Base-by-base conservation (phyloP, 2,113 vertebrate species). In the Paralichthys olivaceus region DNA sequence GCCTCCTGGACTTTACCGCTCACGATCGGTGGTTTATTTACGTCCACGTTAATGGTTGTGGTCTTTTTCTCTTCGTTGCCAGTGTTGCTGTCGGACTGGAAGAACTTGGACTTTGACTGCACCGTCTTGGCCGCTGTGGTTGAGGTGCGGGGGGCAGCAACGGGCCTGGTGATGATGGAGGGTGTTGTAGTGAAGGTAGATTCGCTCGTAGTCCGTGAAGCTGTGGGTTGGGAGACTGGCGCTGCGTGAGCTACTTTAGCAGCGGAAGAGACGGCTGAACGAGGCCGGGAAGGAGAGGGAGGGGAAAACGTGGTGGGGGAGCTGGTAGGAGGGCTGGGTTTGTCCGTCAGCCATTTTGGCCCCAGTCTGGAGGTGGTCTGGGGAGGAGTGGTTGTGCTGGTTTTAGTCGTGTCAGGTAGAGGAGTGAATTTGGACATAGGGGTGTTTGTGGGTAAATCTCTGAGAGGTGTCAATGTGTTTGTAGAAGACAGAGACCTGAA, bases 91-190 rank as follows among this genome's bases (percentile, higher is more conserved):
- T 88, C 76, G 0, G 91, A 73, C 29, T 87, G 87, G 43, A 96
- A 91, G 86, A 97, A 93, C 72, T 77, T 94, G 34, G 95, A 91
- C 49, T 94, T 95, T 34, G 95, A 93, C 66, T 96, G 93, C 77
- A 93, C 91, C 0, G 92, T 96, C 80, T 94, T 96, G 23, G 91
- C 70, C 2, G 91, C 78, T 0, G 79, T 79, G 0, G 72, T 28
- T 15, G 91, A 92, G 71, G 67, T 45, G 0, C 68, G 79, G 49
- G 89, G 87, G 26, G 83, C 73, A 0, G 87, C 29, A 0, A 11
- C 25, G 7, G 55, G 74, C 28, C 22, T 80, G n/a, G 72, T 23
- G 37, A 1, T 54, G 73, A 22, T n/a, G 12, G 66, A 20, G 6
- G 49, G 4, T 22, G 70, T 86, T 0, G 83, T 11, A 0, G 61